Percentiles rank a stretch among this genome's conserved stretches.
Evolutionary conservation across 2,113 vertebrate genomes (phyloP).

Genomic region (Bubo blakistoni): DNA sequence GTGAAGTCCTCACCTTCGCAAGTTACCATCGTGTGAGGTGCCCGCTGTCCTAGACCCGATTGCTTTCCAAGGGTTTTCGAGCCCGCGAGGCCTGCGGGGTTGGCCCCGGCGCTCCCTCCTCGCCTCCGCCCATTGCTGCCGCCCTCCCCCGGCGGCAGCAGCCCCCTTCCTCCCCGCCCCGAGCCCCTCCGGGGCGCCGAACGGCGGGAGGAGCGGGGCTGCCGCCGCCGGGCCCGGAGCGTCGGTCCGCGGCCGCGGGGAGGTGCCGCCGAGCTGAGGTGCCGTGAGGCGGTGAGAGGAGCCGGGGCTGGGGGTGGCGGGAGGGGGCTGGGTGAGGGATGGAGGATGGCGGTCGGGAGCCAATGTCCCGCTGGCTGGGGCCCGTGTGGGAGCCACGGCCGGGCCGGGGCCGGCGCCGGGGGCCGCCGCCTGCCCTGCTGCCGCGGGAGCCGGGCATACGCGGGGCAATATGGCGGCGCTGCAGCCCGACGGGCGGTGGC

Average conservation of each 20-base stretch:
- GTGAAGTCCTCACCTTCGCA: rapidly evolving
- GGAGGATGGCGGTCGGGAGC: too few species aligned
- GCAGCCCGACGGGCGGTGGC: rapidly evolving
- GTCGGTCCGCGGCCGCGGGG: too few species aligned
- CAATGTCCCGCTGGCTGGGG: not conserved
- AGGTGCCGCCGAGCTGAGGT: not conserved
- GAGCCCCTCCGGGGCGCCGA: too few species aligned
- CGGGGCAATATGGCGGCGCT: not conserved
- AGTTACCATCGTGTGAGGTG: rapidly evolving
- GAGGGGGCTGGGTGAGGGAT: not conserved
- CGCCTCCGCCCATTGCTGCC: not conserved
- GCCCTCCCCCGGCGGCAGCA: not conserved
- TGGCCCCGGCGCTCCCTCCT: too few species aligned
- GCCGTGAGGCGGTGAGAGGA: not conserved
- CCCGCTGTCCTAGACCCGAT: rapidly evolving
- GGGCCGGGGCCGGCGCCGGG: not conserved
- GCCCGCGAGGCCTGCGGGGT: rapidly evolving
- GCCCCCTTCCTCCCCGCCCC: not conserved
- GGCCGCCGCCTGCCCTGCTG: not conserved
- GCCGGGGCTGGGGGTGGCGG: not conserved
- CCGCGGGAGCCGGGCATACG: too few species aligned
- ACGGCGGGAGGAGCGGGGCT: too few species aligned
- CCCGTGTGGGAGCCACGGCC: too few species aligned
- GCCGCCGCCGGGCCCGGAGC: too few species aligned
- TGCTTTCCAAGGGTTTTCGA: rapidly evolving